These are phyloP conservation scores for Spodoptera exigua DNA, from an alignment of 2,888 invertebrate species.

Conservation along the genomic window DNA sequence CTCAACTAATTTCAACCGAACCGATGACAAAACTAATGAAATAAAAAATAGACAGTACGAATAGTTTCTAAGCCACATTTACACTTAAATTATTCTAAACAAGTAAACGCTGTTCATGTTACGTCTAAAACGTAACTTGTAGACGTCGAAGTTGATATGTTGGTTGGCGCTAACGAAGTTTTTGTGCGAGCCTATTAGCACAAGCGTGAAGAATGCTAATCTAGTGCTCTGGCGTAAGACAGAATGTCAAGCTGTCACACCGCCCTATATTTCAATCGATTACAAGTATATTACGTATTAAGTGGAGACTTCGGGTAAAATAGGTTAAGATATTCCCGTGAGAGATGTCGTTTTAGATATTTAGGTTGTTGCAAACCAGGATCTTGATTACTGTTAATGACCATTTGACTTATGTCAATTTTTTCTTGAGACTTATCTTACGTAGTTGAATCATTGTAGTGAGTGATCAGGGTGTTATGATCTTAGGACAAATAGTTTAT, in stretches of 20 bases:
- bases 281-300: conserved; percentile 34
- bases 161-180: conserved; percentile 49
- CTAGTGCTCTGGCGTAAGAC: conserved; percentile 35
- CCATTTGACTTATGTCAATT: conserved; percentile 1
- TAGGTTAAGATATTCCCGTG: conserved; percentile 45
- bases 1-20: too few species aligned
- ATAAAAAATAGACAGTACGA: conserved; percentile 1
- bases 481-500: too few species aligned
- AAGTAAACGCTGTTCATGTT: conserved; percentile 20
- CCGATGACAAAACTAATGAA: too few species aligned
- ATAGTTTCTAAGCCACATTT: conserved; percentile 8
- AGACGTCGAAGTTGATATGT: conserved; percentile 39
- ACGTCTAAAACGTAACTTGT: conserved; percentile 28
- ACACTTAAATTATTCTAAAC: conserved; percentile 28
- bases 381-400: conserved; percentile 22
- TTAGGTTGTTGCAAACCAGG: conserved; percentile 48
- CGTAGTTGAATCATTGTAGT: too few species aligned
- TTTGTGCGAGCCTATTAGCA: conserved; percentile 48
- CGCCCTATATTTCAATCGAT: conserved; percentile 38
- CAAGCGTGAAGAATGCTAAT: conserved; percentile 56
- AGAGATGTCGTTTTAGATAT: conserved; percentile 35
- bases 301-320: conserved; percentile 35
- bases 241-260: conserved; percentile 39
- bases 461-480: too few species aligned
- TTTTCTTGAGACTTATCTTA: too few species aligned